phyloP scores from a whole-genome alignment of 2,797 vertebrate genomes.

The Malurus splendens region DNA sequence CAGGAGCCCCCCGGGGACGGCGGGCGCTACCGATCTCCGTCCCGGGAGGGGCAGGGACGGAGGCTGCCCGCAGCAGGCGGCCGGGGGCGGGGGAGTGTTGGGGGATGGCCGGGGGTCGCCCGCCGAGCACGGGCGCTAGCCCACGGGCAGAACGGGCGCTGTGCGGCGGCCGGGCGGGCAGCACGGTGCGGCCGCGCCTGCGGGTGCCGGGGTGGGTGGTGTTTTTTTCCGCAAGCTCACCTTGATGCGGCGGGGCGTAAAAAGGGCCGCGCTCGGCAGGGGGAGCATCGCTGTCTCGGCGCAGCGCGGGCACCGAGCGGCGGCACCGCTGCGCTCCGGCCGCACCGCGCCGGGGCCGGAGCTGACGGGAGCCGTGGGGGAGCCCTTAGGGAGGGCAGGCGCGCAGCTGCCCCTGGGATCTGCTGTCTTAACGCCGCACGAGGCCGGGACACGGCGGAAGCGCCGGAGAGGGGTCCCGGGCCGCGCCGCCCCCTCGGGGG shows the following conservation, averaged over 20 bases:
- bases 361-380: background rate
- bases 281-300: conserved; percentile 3
- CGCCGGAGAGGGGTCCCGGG: background rate
- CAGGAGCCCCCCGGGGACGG: background rate
- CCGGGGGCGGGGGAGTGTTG: too few species aligned
- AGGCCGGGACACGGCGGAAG: background rate
- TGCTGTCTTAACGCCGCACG: background rate
- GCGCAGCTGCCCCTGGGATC: background rate
- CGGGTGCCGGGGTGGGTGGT: background rate
- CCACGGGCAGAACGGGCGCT: background rate
- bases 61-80: background rate
- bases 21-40: background rate
- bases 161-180: background rate
- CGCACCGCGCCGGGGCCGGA: background rate
- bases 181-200: background rate
- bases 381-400: background rate
- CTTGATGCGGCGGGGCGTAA: conserved; percentile 19
- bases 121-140: background rate
- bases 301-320: background rate
- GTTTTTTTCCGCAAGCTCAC: conserved; percentile 1
- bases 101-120: background rate
- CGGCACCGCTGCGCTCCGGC: background rate
- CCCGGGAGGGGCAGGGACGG: background rate
- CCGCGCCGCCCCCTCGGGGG: background rate
- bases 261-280: conserved; percentile 5